Percentiles rank a stretch among this genome's conserved stretches.
These are phyloP conservation scores for Scaptomyza polygonia DNA, from an alignment of 2,888 invertebrate species.

Conservation along the genomic window DNA sequence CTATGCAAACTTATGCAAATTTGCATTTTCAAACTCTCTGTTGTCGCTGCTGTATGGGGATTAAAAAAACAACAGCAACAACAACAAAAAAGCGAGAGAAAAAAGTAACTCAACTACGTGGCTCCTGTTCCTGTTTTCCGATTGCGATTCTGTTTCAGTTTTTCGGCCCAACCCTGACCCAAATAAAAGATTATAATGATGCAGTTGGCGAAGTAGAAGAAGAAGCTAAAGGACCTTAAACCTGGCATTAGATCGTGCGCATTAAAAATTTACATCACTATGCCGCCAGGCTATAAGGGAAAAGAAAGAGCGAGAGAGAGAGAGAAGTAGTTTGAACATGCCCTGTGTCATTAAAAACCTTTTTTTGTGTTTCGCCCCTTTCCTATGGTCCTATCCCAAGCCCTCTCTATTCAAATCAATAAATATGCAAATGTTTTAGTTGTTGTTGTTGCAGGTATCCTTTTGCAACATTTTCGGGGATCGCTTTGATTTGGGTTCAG, in stretches of 20 bases:
- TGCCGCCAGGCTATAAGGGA: neutral
- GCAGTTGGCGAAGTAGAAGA: constrained; percentile 37
- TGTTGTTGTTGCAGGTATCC: constrained; percentile 60
- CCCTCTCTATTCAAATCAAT: constrained; percentile 67
- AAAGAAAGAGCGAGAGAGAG: constrained; percentile 4
- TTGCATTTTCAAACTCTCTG: constrained; percentile 49
- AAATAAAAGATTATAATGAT: constrained; percentile 67
- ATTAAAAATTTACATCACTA: constrained; percentile 64
- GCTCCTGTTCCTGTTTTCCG: constrained; percentile 35
- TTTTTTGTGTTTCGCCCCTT: constrained; percentile 24
- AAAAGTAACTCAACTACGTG: constrained; percentile 21
- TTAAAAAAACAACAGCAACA: constrained; percentile 44
- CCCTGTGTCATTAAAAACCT: constrained; percentile 71
- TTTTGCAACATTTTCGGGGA: constrained; percentile 66
- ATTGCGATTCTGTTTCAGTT: constrained; percentile 20
- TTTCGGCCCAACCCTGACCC: constrained; percentile 56
- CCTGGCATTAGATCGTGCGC: constrained; percentile 45
- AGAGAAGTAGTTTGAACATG: constrained; percentile 35
- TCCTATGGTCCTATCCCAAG: constrained; percentile 5
- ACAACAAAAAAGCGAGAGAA: neutral
- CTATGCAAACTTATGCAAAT: constrained; percentile 66
- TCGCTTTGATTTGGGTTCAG: constrained; percentile 30
- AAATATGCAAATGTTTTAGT: constrained; percentile 72
- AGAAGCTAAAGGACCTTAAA: constrained; percentile 27
- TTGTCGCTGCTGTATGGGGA: constrained; percentile 57